These are phyloP conservation scores for Esox niger DNA, from an alignment of 2,113 vertebrate species.

Conservation along the genomic window DNA sequence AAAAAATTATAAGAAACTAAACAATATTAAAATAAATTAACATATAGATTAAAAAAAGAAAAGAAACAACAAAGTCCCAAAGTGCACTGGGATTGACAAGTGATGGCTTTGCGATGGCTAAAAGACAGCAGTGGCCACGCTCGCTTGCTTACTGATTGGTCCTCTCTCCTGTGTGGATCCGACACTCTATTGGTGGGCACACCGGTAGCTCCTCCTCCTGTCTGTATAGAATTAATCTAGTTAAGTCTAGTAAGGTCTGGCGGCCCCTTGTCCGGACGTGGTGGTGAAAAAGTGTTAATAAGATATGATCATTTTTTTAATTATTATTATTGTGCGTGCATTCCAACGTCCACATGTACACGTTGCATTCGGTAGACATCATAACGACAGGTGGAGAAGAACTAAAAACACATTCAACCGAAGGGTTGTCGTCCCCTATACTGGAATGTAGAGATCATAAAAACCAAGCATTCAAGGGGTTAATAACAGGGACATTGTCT, in stretches of 20 bases:
- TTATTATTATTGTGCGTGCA: conserved; percentile 60
- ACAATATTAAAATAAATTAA: conserved; percentile 53
- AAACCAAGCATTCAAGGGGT: conserved; percentile 64
- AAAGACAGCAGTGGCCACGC: conserved; percentile 66
- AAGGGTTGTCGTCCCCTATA: conserved; percentile 71
- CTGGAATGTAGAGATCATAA: conserved; percentile 84
- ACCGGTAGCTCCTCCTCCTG: conserved; percentile 59
- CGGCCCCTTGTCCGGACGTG: conserved; percentile 70
- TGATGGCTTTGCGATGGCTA: conserved; percentile 78
- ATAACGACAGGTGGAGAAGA: conserved; percentile 50
- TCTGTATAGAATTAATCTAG: conserved; percentile 54
- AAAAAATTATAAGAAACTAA: conserved; percentile 60
- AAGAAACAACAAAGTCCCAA: conserved; percentile 60
- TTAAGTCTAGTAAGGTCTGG: conserved; percentile 79
- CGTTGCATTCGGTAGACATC: conserved; percentile 70
- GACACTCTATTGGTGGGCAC: conserved; percentile 62
- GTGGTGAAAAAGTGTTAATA: conserved; percentile 46
- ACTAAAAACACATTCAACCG: conserved; percentile 74
- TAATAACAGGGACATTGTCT: conserved; percentile 39
- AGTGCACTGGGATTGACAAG: conserved; percentile 73
- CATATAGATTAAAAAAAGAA: conserved; percentile 40
- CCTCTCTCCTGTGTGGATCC: conserved; percentile 63
- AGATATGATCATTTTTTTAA: conserved; percentile 51
- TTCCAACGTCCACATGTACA: conserved; percentile 69
- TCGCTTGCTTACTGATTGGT: conserved; percentile 29